Evolutionary conservation across 2,888 invertebrate genomes (phyloP).

Genomic region (Drosophila quinaria): DNA sequence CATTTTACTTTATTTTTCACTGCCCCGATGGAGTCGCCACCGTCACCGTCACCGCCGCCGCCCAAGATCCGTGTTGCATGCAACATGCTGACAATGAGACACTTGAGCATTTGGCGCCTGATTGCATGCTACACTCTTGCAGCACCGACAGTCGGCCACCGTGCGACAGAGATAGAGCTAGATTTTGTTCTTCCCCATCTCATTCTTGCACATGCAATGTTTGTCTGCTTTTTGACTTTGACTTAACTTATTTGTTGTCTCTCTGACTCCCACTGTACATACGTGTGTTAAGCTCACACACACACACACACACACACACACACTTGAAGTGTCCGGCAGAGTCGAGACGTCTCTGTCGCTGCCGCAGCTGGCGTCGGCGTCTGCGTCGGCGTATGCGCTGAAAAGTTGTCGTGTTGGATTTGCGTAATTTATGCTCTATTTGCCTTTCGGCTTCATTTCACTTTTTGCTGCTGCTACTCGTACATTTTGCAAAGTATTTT

Average conservation of each 20-base stretch:
- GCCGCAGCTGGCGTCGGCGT: conserved; percentile 11
- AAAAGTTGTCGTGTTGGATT: conserved; percentile 79
- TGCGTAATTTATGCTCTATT: conserved; percentile 82
- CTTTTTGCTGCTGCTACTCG: conserved; percentile 67
- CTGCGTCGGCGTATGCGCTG: conserved; percentile 35
- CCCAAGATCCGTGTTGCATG: conserved; percentile 57
- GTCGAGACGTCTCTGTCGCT: conserved; percentile 20
- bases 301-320: conserved; percentile 1
- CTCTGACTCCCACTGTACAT: conserved; percentile 31
- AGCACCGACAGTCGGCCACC: conserved; percentile 30
- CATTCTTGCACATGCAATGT: conserved; percentile 47
- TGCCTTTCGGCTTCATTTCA: conserved; percentile 80
- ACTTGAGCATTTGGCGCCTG: conserved; percentile 80
- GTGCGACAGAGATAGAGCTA: conserved; percentile 23
- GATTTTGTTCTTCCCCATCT: conserved; percentile 9
- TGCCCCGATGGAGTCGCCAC: conserved; percentile 30
- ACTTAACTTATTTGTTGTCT: conserved; percentile 78
- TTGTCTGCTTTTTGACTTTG: conserved; percentile 77
- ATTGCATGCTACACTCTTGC: conserved; percentile 68
- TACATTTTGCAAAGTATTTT: conserved; percentile 55
- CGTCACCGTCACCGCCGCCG: background rate
- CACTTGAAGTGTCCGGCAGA: conserved; percentile 31
- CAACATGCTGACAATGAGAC: conserved; percentile 78
- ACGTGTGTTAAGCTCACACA: conserved; percentile 23
- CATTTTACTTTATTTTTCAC: conserved; percentile 63